These are phyloP conservation scores for Salvator merianae DNA, from an alignment of 2,113 vertebrate species.

Conservation along the genomic window DNA sequence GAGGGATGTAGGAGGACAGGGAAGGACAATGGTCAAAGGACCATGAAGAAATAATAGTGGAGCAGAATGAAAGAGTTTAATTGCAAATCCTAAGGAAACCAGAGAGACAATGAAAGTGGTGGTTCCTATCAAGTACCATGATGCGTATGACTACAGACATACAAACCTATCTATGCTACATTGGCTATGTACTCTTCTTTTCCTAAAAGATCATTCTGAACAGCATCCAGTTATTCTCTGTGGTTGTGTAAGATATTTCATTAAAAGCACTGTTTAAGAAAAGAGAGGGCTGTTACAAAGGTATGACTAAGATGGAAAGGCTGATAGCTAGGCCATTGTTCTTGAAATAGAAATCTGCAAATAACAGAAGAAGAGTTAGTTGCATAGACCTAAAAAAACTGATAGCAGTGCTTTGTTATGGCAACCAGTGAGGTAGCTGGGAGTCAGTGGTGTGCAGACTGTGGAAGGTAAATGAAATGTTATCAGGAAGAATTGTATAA, in stretches of 20 bases:
- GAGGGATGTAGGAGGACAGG: too few species aligned
- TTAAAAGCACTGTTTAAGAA: constrained; percentile 52
- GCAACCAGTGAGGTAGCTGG: constrained; percentile 48
- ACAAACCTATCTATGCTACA: neutral
- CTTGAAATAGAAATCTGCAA: constrained; percentile 69
- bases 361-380: constrained; percentile 66
- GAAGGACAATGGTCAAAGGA: too few species aligned
- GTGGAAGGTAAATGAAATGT: neutral
- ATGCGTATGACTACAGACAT: neutral
- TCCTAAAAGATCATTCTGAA: constrained; percentile 27
- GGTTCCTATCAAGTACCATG: neutral
- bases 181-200: constrained; percentile 42
- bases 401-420: constrained; percentile 57
- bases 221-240: constrained; percentile 33
- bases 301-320: constrained; percentile 71
- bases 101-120: too few species aligned
- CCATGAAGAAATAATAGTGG: too few species aligned
- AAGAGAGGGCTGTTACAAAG: constrained; percentile 63
- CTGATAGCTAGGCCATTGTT: constrained; percentile 62
- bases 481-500: neutral
- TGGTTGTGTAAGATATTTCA: constrained; percentile 58
- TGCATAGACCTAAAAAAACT: constrained; percentile 58
- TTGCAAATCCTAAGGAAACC: too few species aligned
- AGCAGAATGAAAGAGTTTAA: too few species aligned
- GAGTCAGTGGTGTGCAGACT: neutral